phyloP scores from a whole-genome alignment of 2,113 vertebrate species.

The Oceanodroma tethys region DNA sequence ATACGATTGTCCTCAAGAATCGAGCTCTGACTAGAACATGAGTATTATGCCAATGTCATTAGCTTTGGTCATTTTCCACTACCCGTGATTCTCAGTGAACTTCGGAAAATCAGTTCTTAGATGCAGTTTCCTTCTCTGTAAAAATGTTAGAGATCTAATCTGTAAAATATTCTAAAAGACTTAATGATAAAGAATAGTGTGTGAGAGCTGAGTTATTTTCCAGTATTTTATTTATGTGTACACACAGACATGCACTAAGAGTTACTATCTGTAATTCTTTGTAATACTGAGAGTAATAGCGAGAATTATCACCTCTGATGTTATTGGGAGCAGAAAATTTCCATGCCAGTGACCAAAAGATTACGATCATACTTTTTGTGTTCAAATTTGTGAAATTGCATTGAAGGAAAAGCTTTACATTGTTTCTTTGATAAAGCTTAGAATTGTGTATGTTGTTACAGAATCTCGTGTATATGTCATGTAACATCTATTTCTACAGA shows the following conservation, averaged over 20 bases:
- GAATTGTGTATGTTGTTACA: not conserved
- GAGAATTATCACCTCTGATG: not conserved
- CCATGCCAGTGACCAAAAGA: not conserved
- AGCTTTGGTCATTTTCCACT: not conserved
- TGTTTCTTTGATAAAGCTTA: not conserved
- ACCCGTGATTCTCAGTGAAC: not conserved
- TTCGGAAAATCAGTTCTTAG: not conserved
- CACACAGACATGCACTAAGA: not conserved
- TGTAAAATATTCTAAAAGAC: not conserved
- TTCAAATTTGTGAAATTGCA: not conserved
- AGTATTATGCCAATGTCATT: not conserved
- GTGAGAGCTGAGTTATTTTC: not conserved
- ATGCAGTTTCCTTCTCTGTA: not conserved
- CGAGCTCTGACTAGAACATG: not conserved
- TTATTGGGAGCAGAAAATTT: not conserved
- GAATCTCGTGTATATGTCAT: not conserved
- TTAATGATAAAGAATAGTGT: not conserved
- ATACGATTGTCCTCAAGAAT: not conserved
- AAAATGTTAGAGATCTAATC: not conserved
- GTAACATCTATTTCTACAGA: not conserved
- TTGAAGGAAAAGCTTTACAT: not conserved
- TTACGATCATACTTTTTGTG: not conserved
- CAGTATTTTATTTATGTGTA: not conserved
- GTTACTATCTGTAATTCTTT: not conserved
- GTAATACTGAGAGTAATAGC: not conserved